Evolutionary conservation across 2,888 invertebrate genomes (phyloP), one percentile per base, ranked within the genome.

Genomic region (Julus scanicus): DNA sequence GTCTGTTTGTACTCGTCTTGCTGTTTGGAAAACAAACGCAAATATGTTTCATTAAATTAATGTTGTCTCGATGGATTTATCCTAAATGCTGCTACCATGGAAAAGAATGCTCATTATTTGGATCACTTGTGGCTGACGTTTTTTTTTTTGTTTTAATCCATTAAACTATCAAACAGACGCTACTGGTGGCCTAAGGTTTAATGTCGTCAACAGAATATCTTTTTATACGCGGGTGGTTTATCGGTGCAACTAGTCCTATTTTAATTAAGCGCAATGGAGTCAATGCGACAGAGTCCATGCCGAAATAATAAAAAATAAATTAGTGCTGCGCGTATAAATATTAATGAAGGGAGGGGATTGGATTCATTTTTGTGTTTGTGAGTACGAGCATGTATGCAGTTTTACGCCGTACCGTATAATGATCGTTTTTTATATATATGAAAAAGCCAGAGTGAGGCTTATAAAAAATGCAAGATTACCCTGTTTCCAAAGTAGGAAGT

Each of bases 401-500:
- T n/a, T n/a, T n/a, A 15, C 5, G 37, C 80, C 37, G 3, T 80
- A 13, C 4, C 37, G 80, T 80, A 53, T 49, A 71, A 80, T 80
- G 37, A 29, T 80, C 11, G 6, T 80, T 80, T 80, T 80, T 80
- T 29, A 6, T 71, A 17, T 63, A 20, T 11, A 20, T 20, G 29
- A 37, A 80, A 80, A 80, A 13, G 29, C n/a, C 63, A n/a, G 4
- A 1, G 15, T 37, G 37, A n/a, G n/a, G 37, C 80, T 80, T 37
- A 80, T 80, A 80, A 80, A 80, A 80, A 80, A 80, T 80, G 80
- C 80, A 80, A 37, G 37, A 11, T 37, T 80, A 15, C 37, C 29
- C 80, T 9, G 29, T 80, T 80, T 37, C 37, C 80, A 37, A 80
- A 80, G 80, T 80, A 80, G 80, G 80, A 80, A 80, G 80, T 80